These are phyloP conservation scores for Scaptomyza montana DNA, from an alignment of 1,140 invertebrate species.

Conservation along the genomic window DNA sequence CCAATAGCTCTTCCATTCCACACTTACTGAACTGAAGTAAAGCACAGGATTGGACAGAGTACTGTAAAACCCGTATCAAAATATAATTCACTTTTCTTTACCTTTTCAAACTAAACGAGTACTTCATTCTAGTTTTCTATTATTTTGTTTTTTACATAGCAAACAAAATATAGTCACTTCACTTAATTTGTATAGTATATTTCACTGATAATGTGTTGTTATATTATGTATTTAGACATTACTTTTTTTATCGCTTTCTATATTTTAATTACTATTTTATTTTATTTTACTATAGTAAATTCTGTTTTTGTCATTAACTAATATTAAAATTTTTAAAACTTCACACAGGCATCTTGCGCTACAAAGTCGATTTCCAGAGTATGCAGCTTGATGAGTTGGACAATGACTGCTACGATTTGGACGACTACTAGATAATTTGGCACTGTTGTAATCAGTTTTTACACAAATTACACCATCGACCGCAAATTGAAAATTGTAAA, in stretches of 20 bases:
- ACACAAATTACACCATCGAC: conserved; percentile 34
- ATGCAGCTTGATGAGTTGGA: conserved; percentile 96
- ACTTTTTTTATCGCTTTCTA: conserved; percentile 14
- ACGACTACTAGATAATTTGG: conserved; percentile 92
- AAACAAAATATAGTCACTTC: background rate
- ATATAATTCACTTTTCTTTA: background rate
- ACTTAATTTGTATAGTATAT: conserved; percentile 11
- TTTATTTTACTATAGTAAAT: conserved; percentile 13
- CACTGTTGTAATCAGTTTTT: conserved; percentile 51
- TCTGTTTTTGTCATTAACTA: background rate
- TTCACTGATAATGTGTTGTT: conserved; percentile 15
- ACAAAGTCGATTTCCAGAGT: conserved; percentile 99
- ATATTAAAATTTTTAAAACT: conserved; percentile 19
- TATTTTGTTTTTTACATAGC: too few relatives aligned
- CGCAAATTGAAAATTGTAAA: conserved; percentile 60
- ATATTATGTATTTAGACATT: conserved; percentile 10
- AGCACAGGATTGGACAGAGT: background rate
- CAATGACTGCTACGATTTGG: conserved; percentile 93
- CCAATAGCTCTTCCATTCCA: background rate
- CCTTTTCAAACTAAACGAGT: too few relatives aligned
- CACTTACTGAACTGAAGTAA: conserved; percentile 1
- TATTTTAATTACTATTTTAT: conserved; percentile 4
- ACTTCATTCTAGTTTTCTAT: too few relatives aligned
- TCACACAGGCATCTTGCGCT: conserved; percentile 90
- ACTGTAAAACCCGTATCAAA: background rate